phyloP scores from a whole-genome alignment of 2,113 vertebrate genomes.

The Gavialis gangeticus region DNA sequence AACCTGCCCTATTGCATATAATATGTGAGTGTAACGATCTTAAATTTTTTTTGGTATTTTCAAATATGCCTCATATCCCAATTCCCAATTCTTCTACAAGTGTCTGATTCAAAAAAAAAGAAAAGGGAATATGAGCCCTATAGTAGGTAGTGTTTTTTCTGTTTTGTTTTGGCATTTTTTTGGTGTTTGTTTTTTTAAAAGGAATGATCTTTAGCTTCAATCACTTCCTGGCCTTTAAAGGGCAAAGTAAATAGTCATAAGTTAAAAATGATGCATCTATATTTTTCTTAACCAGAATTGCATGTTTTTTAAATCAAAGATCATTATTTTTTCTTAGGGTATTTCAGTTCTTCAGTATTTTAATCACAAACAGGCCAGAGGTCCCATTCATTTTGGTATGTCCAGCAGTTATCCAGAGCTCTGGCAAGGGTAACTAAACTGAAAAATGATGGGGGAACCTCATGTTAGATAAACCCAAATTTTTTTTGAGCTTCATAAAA shows the following conservation, averaged over 20 bases:
- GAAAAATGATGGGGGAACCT: neutral
- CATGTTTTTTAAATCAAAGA: slow-evolving; percentile 29
- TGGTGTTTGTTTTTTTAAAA: slow-evolving; percentile 34
- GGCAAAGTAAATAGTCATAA: slow-evolving; percentile 54
- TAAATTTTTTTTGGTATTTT: neutral
- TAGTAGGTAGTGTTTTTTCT: neutral
- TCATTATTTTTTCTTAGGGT: slow-evolving; percentile 9
- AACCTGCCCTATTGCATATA: neutral
- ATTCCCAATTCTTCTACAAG: neutral
- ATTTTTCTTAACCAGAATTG: slow-evolving; percentile 57
- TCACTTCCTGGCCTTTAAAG: slow-evolving; percentile 63
- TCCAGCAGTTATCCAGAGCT: neutral
- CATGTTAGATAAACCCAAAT: no score
- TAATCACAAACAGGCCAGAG: neutral
- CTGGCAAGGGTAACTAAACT: neutral
- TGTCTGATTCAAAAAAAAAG: slow-evolving; percentile 29
- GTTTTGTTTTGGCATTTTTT: no score
- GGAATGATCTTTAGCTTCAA: slow-evolving; percentile 57
- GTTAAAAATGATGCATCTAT: slow-evolving; percentile 61
- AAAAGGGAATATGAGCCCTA: neutral
- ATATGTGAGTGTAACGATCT: rapidly evolving
- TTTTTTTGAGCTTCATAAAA: no score
- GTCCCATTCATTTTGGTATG: neutral
- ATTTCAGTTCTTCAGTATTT: neutral
- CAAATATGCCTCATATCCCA: neutral